Evolutionary conservation across 2,888 invertebrate species (phyloP).

Genomic region (Maniola hyperantus): DNA sequence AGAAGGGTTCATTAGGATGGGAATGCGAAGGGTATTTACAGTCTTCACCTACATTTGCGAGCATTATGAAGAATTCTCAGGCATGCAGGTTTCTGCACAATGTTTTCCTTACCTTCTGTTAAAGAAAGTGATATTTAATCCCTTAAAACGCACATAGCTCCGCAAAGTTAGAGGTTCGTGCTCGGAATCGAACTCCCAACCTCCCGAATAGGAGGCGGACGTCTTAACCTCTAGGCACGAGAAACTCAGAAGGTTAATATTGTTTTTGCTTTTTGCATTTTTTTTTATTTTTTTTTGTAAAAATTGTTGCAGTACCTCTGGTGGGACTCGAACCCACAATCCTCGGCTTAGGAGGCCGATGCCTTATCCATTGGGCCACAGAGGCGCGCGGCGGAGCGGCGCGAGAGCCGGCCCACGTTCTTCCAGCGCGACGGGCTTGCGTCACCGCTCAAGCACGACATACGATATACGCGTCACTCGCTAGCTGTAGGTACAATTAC

Average conservation of each 20-base stretch:
- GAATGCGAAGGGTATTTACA: too few species aligned
- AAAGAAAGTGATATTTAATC: too few species aligned
- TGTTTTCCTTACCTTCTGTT: too few species aligned
- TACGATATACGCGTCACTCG: slow-evolving; percentile 59
- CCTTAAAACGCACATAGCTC: too few species aligned
- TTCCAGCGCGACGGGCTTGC: slow-evolving; percentile 46
- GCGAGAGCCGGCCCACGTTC: slow-evolving; percentile 58
- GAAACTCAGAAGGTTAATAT: not conserved
- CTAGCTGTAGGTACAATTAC: slow-evolving; percentile 55
- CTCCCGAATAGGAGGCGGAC: too few species aligned
- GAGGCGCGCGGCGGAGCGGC: slow-evolving; percentile 92
- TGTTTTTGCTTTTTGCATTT: not conserved
- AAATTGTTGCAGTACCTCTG: slow-evolving; percentile 85
- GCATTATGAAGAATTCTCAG: too few species aligned
- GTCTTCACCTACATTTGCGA: too few species aligned
- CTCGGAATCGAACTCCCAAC: too few species aligned
- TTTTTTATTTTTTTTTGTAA: slow-evolving; percentile 44
- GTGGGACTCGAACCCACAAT: slow-evolving; percentile 93
- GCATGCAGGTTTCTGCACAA: too few species aligned
- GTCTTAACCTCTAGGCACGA: too few species aligned
- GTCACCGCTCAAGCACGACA: slow-evolving; percentile 45
- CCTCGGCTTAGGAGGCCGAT: slow-evolving; percentile 90
- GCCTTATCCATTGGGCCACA: slow-evolving; percentile 91
- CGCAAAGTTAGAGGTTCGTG: too few species aligned
- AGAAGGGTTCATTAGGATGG: too few species aligned